Evolutionary conservation across 1,140 invertebrate genomes (phyloP).

Genomic region (Ips nitidus): DNA sequence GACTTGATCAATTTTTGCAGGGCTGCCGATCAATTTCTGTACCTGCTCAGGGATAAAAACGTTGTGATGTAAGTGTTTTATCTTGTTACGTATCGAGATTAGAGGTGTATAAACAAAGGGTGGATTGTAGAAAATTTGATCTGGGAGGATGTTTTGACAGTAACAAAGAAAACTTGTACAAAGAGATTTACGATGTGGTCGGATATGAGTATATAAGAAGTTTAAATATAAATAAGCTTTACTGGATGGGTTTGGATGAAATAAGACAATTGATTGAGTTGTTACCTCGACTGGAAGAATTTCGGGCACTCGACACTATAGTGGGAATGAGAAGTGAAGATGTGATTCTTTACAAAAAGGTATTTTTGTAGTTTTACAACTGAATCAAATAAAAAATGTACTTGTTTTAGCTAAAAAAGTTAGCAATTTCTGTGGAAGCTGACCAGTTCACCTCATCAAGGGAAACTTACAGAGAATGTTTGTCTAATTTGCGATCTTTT

Average conservation of each 20-base stretch:
- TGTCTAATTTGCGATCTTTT: constrained; percentile 20
- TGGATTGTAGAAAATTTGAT: constrained; percentile 29
- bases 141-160: constrained; percentile 21
- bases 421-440: constrained; percentile 34
- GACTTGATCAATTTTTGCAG: constrained; percentile 32
- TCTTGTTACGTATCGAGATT: background rate
- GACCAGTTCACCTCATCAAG: constrained; percentile 27
- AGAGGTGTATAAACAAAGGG: too few species aligned
- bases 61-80: constrained; percentile 31
- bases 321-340: constrained; percentile 32
- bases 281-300: constrained; percentile 29
- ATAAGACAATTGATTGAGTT: constrained; percentile 24
- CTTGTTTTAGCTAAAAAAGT: constrained; percentile 25
- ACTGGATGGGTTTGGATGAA: constrained; percentile 33
- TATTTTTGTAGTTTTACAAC: constrained; percentile 4
- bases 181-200: constrained; percentile 8
- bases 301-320: constrained; percentile 34
- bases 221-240: constrained; percentile 36
- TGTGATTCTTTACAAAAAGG: constrained; percentile 28
- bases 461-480: constrained; percentile 21
- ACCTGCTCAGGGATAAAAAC: constrained; percentile 23
- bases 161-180: constrained; percentile 22
- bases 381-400: background rate
- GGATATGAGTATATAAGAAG: constrained; percentile 22
- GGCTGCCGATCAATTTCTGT: constrained; percentile 8